Base-by-base conservation (phyloP, 2,888 invertebrate genomes). In the Mantis religiosa region DNA sequence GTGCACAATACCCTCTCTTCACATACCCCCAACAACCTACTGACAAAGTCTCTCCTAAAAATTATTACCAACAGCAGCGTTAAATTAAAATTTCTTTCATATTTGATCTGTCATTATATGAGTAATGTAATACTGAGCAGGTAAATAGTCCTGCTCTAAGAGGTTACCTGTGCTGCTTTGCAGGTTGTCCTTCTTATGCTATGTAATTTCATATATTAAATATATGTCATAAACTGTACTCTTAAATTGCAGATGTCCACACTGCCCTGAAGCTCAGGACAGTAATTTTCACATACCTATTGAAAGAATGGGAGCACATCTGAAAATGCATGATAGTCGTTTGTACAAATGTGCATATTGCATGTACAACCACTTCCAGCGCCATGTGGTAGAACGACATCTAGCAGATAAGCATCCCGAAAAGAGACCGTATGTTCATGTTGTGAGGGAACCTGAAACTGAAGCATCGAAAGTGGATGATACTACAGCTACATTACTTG, bases 331-430 rank as follows among this genome's bases (percentile, higher is more conserved):
- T 93, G 97, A 97, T 90, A 93, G 94, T 9, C 94, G 94, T 89
- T 93, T 98, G 81, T 97, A 95, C 92, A 96, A 96, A 91, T 98
- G 97, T 92, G 94, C 95, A 0, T 93, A 94, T 90, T 98, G 98
- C 92, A 92, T 93, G 81, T 96, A 95, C 92, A 94, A 96, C 91
- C 96, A 97, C 92, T 95, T 95, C 92, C 95, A 94, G 91, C 93
- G 93, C 91, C 93, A 93, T 91, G 92, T 95, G 12, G 94, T 97
- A 4, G 97, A 97, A 90, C 94, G 95, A 41, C 97, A 97, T 92
- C 92, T 95, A 1, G 90, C 92, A 0, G 96, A 96, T 0, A 93
- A 94, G 30, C 97, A 97, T 92, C 91, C 93, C 0, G 94, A 94
- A 34, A 93, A 93, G 30, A 92, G 93, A 25, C 93, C 93, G 0